Evolutionary conservation across 2,888 invertebrate genomes (phyloP).

Genomic region (Nephrotoma flavescens): DNA sequence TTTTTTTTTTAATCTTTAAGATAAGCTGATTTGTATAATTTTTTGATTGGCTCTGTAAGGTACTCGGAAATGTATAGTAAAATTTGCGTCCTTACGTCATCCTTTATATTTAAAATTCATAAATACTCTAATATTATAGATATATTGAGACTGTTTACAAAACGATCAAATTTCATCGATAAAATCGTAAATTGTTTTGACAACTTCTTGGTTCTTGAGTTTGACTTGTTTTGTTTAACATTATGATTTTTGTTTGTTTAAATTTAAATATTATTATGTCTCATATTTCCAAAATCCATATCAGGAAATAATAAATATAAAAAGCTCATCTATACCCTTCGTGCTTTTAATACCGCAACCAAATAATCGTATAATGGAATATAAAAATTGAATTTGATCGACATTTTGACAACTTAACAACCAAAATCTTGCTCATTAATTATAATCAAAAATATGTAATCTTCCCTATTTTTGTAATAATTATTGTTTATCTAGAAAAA

Average conservation of each 20-base stretch:
- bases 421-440: neutral
- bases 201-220: neutral
- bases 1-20: too few relatives aligned
- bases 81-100: too few relatives aligned
- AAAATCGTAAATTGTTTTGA: neutral
- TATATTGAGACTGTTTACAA: neutral
- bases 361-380: neutral
- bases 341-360: neutral
- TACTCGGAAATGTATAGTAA: too few relatives aligned
- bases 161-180: neutral
- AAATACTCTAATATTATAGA: too few relatives aligned
- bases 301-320: neutral
- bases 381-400: neutral
- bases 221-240: neutral
- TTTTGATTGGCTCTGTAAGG: too few relatives aligned
- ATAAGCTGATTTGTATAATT: too few relatives aligned
- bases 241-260: neutral
- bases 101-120: too few relatives aligned
- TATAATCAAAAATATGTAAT: neutral
- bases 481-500: neutral
- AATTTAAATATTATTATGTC: neutral
- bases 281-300: neutral
- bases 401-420: neutral
- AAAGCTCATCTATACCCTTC: neutral
- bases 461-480: neutral